Conservation (phyloP, 2,888 invertebrate genomes). For the Nomada fucata region DNA sequence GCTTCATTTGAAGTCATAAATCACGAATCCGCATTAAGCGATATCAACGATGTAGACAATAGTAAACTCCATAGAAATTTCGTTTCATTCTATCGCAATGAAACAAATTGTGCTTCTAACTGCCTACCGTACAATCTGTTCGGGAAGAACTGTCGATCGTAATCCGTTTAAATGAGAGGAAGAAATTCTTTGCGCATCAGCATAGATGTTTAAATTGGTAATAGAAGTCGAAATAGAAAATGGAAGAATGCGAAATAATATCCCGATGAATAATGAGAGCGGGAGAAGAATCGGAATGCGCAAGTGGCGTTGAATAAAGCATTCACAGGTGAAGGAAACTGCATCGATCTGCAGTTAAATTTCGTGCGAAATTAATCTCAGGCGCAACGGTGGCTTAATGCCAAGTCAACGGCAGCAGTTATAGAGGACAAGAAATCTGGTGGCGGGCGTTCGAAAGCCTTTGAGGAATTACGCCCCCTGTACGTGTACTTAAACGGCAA, state of each 20-base stretch:
- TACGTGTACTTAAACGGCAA: slow-evolving; percentile 52
- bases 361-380: slow-evolving; percentile 68
- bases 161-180: too few species aligned
- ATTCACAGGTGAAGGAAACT: slow-evolving; percentile 28
- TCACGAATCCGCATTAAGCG: too few species aligned
- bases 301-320: slow-evolving; percentile 30
- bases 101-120: too few species aligned
- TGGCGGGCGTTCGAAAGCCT: slow-evolving; percentile 61
- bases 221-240: too few species aligned
- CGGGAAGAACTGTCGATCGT: too few species aligned
- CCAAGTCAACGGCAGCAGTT: slow-evolving; percentile 67
- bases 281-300: slow-evolving; percentile 12
- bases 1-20: too few species aligned
- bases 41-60: too few species aligned
- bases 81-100: too few species aligned
- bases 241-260: neutral
- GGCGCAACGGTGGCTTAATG: slow-evolving; percentile 69
- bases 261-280: neutral
- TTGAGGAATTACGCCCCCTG: slow-evolving; percentile 65
- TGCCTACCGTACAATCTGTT: too few species aligned
- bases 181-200: too few species aligned
- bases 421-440: slow-evolving; percentile 68
- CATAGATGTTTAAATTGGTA: too few species aligned
- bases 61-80: too few species aligned
- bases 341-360: slow-evolving; percentile 62